These are phyloP conservation scores for Iselma pallidipennis DNA, from an alignment of 2,888 invertebrate genomes.

Conservation along the genomic window DNA sequence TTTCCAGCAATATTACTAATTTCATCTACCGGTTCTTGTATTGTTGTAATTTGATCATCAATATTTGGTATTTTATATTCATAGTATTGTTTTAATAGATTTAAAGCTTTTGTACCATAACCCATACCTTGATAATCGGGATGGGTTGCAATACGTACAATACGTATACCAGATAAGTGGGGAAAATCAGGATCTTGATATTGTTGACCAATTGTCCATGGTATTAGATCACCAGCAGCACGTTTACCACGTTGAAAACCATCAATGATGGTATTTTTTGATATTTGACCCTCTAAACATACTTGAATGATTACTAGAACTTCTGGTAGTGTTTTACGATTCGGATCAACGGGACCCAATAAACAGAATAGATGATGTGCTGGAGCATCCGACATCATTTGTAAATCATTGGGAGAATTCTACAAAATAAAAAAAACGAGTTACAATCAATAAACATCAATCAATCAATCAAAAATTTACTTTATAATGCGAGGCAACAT, in stretches of 20 bases:
- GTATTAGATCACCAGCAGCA: conserved; percentile 95
- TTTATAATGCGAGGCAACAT: conserved; percentile 98
- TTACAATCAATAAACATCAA: too few relatives aligned
- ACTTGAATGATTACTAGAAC: conserved; percentile 91
- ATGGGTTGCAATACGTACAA: conserved; percentile 97
- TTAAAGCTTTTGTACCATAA: conserved; percentile 88
- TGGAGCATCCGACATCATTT: conserved; percentile 98
- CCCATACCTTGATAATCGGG: conserved; percentile 99
- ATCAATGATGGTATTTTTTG: conserved; percentile 72
- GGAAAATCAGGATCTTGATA: conserved; percentile 95
- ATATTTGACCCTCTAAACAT: conserved; percentile 76
- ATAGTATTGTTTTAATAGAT: conserved; percentile 87
- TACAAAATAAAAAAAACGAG: conserved; percentile 48
- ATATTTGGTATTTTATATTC: conserved; percentile 76
- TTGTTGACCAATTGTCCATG: conserved; percentile 98
- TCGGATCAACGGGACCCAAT: conserved; percentile 80
- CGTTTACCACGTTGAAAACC: conserved; percentile 84
- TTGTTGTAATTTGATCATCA: conserved; percentile 57
- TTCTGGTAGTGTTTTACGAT: conserved; percentile 79
- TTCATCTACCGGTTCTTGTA: conserved; percentile 41
- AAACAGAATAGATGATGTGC: conserved; percentile 97
- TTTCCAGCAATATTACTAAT: conserved; percentile 60
- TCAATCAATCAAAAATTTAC: conserved; percentile 55
- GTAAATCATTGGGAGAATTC: conserved; percentile 98
- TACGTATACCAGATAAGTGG: conserved; percentile 82